Evolutionary conservation across 2,113 vertebrate genomes (phyloP).

Genomic region (Dicerorhinus sumatrensis): DNA sequence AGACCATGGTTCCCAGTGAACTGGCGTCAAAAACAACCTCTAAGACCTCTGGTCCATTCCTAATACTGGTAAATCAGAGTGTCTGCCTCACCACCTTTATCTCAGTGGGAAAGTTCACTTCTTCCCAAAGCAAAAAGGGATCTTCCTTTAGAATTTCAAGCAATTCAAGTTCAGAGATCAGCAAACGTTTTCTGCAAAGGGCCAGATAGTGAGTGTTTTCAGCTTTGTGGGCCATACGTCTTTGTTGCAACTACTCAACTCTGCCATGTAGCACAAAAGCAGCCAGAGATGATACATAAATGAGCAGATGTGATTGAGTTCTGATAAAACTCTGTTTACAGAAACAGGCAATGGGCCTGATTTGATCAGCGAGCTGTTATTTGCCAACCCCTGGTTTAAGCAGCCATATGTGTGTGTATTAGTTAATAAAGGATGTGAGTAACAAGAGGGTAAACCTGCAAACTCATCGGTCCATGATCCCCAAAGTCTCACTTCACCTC

Average conservation of each 20-base stretch:
- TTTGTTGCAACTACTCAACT: not conserved
- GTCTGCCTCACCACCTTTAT: not conserved
- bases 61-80: not conserved
- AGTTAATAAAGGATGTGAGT: not conserved
- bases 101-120: accelerated
- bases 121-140: not conserved
- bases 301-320: accelerated
- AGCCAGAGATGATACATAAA: accelerated
- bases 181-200: not conserved
- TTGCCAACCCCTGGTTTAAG: not conserved
- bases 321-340: too few relatives aligned
- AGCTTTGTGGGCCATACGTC: accelerated
- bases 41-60: not conserved
- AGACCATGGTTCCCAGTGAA: accelerated
- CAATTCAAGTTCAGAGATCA: accelerated
- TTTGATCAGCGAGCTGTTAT: not conserved
- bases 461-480: too few relatives aligned
- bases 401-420: accelerated
- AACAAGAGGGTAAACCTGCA: not conserved
- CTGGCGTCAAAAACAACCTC: not conserved
- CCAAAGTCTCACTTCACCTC: accelerated
- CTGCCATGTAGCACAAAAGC: too few relatives aligned
- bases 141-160: not conserved
- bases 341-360: not conserved
- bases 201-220: accelerated